Percentiles rank a stretch among this genome's conserved stretches.
These are phyloP conservation scores for Rhinoraja longicauda DNA, from an alignment of 2,797 vertebrate genomes.

Conservation along the genomic window DNA sequence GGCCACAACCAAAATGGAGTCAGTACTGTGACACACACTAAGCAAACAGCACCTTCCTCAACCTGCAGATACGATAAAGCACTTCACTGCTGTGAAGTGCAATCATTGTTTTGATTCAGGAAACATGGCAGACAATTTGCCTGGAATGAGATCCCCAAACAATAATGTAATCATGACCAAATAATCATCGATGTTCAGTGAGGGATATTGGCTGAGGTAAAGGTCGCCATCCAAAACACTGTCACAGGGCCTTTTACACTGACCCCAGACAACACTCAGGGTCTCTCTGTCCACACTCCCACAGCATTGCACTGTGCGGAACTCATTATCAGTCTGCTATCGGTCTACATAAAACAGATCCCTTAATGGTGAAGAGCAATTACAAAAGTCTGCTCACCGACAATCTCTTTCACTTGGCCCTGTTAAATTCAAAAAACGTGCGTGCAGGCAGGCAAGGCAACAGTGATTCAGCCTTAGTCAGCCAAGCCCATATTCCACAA, in stretches of 20 bases:
- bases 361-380: neutral
- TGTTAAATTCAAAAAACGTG: neutral
- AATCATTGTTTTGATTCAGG: neutral
- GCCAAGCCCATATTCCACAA: neutral
- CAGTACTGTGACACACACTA: neutral
- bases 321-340: neutral
- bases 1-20: neutral
- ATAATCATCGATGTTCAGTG: neutral
- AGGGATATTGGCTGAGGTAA: neutral
- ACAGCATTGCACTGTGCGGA: neutral
- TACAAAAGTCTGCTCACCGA: neutral
- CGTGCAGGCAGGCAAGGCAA: neutral
- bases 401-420: neutral
- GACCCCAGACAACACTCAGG: neutral
- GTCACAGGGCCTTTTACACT: neutral
- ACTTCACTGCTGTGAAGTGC: neutral
- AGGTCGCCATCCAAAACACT: neutral
- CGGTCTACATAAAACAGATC: neutral
- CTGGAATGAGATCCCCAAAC: neutral
- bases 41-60: neutral
- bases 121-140: neutral
- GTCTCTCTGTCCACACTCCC: neutral
- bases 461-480: neutral
- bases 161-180: neutral
- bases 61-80: neutral